Base-by-base conservation (phyloP, 2,888 invertebrate genomes). In the Lithophane socia region DNA sequence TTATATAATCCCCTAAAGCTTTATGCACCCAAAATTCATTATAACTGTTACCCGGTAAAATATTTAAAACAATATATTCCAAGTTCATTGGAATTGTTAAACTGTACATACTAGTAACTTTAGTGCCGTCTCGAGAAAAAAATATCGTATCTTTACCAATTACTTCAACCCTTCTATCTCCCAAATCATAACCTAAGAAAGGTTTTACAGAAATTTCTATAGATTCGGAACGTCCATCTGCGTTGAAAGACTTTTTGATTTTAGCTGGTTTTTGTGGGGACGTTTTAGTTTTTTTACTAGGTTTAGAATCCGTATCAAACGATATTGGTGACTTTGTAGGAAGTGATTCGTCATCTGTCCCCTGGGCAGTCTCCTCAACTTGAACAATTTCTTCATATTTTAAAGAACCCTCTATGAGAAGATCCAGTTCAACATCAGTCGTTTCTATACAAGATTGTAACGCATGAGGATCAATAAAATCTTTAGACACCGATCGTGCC, bases 331-430 rank as follows among this genome's bases (percentile, higher is more conserved):
- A 88, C 16, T 85, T 87, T 85, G 91, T 92, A 1, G 89, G 84
- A 18, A 84, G n/a, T 24, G 82, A 71, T 9, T 72, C 58, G 71
- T 77, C 73, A 18, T 87, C 87, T 3, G 87, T 81, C 63, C 92
- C 92, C 3, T 80, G 79, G 56, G 56, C 79, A 44, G 70, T 65
- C 37, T 91, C 92, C 75, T 92, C 92, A 7, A 86, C 67, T 79
- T 90, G 80, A n/a, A 80, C 71, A 21, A 92, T 79, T 77, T 94
- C 94, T 84, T 94, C 90, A 86, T 93, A 92, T 89, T 97, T 97
- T 5, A 97, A 87, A 52, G 97, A 96, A 56, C 95, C 95, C 90
- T 96, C 95, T 84, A 97, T 94, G 3, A 97, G 85, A 54, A 97
- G 90, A 80, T 96, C 96, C 69, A 87, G 75, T 71, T 90, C 93